Base-by-base conservation (phyloP, 2,797 vertebrate genomes). In the Tenualosa ilisha region DNA sequence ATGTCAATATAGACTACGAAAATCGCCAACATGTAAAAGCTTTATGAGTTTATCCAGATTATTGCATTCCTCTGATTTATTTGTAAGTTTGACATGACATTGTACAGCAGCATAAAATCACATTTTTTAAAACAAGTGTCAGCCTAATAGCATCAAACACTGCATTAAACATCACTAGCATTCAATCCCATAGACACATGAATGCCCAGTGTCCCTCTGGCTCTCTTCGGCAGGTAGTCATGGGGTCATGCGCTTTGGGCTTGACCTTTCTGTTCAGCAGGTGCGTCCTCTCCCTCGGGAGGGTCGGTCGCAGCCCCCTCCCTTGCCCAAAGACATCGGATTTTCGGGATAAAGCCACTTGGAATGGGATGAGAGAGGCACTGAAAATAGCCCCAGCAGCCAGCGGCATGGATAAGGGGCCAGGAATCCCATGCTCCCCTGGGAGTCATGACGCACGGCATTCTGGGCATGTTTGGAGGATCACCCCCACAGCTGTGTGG, bases 311-410 rank as follows among this genome's bases (percentile, higher is more conserved):
- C 61, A 83, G 24, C 31, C 86, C 83, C 59, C 79, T 86, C 88
- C 85, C 88, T 83, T 86, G 84, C 85, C 87, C 84, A 88, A 87
- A 91, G 83, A 85, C 87, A 83, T 89, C 86, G 88, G 89, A 89
- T 93, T 91, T 91, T 90, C 86, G 82, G 85, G 90, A 89, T 92
- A 89, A 91, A 88, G 88, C 88, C 89, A 82, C 87, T 90, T 93
- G 91, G 89, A 92, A 82, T 68, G 82, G 89, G 91, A 93, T 92
- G 89, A 91, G 90, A 93, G 82, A 86, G 43, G 56, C 61, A 63
- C 91, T 91, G 89, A 93, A 90, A 93, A 93, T 92, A 92, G 72
- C 31, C 85, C 53, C 49, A 9, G 81, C 85, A 72, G 54, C 50
- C 86, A 86, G 85, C 85, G 26, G 86, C 87, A 59, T 87, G 82